Conservation (phyloP, 2,888 invertebrate species). For the Ennomos fuscantarius region DNA sequence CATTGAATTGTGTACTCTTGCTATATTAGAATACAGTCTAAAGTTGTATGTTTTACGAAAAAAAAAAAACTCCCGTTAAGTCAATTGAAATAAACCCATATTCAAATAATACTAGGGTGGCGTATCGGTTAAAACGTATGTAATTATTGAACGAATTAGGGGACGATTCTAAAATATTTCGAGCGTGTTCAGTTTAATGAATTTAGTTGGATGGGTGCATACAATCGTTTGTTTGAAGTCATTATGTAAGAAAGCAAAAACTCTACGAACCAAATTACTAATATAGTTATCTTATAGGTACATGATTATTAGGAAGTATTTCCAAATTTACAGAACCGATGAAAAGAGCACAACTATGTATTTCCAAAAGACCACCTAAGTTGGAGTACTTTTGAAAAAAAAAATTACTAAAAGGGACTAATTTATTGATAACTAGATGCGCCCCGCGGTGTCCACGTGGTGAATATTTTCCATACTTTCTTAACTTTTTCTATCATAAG, state of each 20-base stretch:
- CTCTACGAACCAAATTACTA: too few relatives aligned
- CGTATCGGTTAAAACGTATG: conserved; percentile 80
- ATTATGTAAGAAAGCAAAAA: conserved; percentile 12
- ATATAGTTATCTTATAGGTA: too few relatives aligned
- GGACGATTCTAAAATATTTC: conserved; percentile 65
- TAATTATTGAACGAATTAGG: conserved; percentile 74
- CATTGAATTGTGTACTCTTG: neutral
- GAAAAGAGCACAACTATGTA: too few relatives aligned
- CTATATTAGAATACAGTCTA: conserved; percentile 5
- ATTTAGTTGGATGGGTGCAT: conserved; percentile 68
- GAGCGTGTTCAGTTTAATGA: conserved; percentile 78
- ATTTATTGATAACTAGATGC: too few relatives aligned
- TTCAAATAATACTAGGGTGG: conserved; percentile 78
- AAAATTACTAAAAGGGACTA: too few relatives aligned
- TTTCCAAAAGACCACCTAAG: too few relatives aligned
- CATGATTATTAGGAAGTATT: too few relatives aligned
- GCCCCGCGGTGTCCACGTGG: too few relatives aligned
- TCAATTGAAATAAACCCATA: conserved; percentile 79
- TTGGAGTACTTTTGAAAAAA: too few relatives aligned
- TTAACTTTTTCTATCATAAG: too few relatives aligned
- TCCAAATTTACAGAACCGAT: too few relatives aligned
- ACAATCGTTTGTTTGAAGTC: conserved; percentile 53
- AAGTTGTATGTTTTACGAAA: conserved; percentile 7
- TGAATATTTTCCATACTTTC: too few relatives aligned
- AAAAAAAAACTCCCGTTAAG: conserved; percentile 53